A percentile compares a stretch with the other conserved stretches of the same genome.
These are phyloP conservation scores for Nephrotoma flavescens DNA, from an alignment of 2,888 invertebrate species.

Conservation along the genomic window DNA sequence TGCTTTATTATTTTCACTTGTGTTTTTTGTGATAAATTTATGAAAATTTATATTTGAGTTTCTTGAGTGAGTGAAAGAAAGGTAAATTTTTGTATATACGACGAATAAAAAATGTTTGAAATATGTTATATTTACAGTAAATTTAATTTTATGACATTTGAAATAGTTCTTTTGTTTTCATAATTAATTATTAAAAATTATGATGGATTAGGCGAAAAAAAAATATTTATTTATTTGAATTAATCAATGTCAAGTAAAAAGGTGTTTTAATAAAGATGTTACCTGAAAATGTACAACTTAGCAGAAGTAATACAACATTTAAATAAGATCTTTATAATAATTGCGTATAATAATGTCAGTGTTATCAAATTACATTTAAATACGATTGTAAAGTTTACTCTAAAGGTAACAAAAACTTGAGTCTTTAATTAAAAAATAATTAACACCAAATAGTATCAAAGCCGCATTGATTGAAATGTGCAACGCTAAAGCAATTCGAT, in stretches of 20 bases:
- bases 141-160: neutral
- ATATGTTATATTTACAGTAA: neutral
- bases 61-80: neutral
- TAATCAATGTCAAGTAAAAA: neutral
- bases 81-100: neutral
- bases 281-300: neutral
- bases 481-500: no score
- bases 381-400: constrained; percentile 20
- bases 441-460: no score
- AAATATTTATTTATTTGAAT: neutral
- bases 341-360: neutral
- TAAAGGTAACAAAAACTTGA: no score
- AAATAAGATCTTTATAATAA: neutral
- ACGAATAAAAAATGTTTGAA: neutral
- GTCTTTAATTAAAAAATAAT: no score
- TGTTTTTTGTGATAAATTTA: neutral
- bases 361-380: neutral
- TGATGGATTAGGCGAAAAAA: neutral
- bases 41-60: neutral
- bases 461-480: no score
- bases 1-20: neutral
- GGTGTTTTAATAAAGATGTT: neutral
- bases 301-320: neutral
- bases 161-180: neutral
- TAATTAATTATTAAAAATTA: neutral